Percentiles rank a stretch among this genome's conserved stretches.
These are phyloP conservation scores for Tetramorium bicarinatum DNA, from an alignment of 2,888 invertebrate genomes.

Conservation along the genomic window DNA sequence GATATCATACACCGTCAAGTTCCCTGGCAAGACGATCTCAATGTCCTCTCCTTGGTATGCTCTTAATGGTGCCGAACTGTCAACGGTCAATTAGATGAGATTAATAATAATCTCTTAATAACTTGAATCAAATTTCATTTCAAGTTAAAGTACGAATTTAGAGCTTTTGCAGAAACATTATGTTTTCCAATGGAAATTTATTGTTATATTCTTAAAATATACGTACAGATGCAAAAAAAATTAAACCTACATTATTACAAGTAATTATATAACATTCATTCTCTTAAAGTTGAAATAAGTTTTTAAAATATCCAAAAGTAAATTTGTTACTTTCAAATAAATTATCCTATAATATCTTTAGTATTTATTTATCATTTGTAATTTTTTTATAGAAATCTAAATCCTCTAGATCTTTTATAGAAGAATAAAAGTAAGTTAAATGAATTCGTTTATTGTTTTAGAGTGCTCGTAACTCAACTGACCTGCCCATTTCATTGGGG, in stretches of 20 bases:
- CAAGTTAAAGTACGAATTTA: not conserved
- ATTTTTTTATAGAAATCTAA: not conserved
- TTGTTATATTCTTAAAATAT: not conserved
- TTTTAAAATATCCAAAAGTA: not conserved
- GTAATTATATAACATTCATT: not conserved
- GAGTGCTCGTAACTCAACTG: constrained; percentile 44
- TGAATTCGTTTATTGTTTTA: constrained; percentile 9
- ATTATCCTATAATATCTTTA: not conserved
- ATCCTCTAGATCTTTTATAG: not conserved
- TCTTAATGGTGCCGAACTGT: constrained; percentile 91
- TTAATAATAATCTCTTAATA: constrained; percentile 25
- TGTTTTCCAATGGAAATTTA: not conserved
- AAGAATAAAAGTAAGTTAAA: not conserved
- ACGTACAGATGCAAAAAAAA: not conserved
- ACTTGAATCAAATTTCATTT: not conserved
- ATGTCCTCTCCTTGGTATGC: constrained; percentile 97
- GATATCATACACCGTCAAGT: constrained; percentile 95
- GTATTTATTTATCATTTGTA: not conserved
- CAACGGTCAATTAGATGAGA: not conserved
- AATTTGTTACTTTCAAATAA: not conserved
- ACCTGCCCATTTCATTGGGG: constrained; percentile 95
- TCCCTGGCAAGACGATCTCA: constrained; percentile 94
- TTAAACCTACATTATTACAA: not conserved
- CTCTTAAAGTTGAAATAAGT: not conserved
- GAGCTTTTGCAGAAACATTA: not conserved